Base-by-base conservation (phyloP, 2,113 vertebrate species). In the Phylloscopus trochilus region DNA sequence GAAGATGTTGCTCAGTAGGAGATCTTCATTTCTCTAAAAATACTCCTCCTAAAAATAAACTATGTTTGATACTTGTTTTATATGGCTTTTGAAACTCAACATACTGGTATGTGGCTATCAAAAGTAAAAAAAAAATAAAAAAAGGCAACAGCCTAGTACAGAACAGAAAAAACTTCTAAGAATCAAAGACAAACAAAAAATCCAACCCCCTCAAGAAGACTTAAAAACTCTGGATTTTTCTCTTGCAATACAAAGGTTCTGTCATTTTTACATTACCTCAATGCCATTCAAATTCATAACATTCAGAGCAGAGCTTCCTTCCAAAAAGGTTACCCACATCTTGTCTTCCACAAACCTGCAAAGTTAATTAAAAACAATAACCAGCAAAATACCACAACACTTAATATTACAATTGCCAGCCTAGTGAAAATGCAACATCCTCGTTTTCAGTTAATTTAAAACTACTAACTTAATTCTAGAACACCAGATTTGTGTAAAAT, bases 311-410 rank as follows among this genome's bases (percentile, higher is more conserved):
- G 99, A 99, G 85, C 99, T 99, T 83, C 99, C 99, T 95, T 99
- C 99, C 94, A 99, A 96, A 98, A 99, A 99, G 1, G 99, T 99
- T 81, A 99, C 99, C 99, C 99, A 99, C 99, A 99, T 99, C 97
- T 99, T 99, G 97, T 99, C 99, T 97, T 99, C 99, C 28, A 99
- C 99, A 76, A 99, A 99, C 96, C 99, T 99, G 97, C 41, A 94
- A 97, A 74, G 75, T 51, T 91, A 60, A 93, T 76, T 28, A 31
- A 35, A 93, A 96, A 90, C 21, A 69, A 21, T 75, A 55, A 90
- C 5, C 11, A 51, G 22, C 6, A 79, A 73, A 77, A 73, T 13
- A 52, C 13, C 27, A 56, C 37, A 76, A 30, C 30, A 64, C 27
- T 37, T 56, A 41, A 17, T 0, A 58, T 17, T 18, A 77, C 72